A percentile compares a stretch with the other conserved stretches of the same genome.
phyloP scores from a whole-genome alignment of 2,113 vertebrate species.

The Cichladusa arquata region DNA sequence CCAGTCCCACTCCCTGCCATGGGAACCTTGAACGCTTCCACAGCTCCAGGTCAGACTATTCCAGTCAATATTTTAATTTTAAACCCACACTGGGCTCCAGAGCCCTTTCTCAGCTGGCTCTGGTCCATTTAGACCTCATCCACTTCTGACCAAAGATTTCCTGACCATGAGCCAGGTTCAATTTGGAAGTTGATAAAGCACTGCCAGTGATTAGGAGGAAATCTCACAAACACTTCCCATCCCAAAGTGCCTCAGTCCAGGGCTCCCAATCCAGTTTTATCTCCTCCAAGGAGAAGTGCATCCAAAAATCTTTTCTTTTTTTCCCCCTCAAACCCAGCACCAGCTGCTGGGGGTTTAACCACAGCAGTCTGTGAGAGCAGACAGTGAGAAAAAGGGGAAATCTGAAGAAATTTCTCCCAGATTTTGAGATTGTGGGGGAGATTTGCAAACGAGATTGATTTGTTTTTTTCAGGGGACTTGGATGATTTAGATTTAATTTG shows the following conservation, averaged over 20 bases:
- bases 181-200: not conserved
- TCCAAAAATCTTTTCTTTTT: not conserved
- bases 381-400: not conserved
- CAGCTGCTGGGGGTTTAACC: not conserved
- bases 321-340: not conserved
- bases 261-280: accelerated
- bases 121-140: not conserved
- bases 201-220: not conserved
- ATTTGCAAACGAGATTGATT: not conserved
- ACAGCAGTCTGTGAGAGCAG: not conserved
- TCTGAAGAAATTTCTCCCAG: not conserved
- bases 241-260: not conserved
- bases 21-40: not conserved
- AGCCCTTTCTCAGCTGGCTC: not conserved
- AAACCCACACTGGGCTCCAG: not conserved
- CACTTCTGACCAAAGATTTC: not conserved
- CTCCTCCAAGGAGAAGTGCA: not conserved
- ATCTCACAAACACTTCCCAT: not conserved
- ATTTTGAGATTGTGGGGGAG: not conserved
- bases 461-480: not conserved
- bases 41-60: accelerated
- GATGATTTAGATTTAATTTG: not conserved
- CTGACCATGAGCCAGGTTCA: not conserved
- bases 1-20: accelerated
- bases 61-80: not conserved